Conservation (phyloP, 2,888 invertebrate genomes). For the Antheraea yamamai region DNA sequence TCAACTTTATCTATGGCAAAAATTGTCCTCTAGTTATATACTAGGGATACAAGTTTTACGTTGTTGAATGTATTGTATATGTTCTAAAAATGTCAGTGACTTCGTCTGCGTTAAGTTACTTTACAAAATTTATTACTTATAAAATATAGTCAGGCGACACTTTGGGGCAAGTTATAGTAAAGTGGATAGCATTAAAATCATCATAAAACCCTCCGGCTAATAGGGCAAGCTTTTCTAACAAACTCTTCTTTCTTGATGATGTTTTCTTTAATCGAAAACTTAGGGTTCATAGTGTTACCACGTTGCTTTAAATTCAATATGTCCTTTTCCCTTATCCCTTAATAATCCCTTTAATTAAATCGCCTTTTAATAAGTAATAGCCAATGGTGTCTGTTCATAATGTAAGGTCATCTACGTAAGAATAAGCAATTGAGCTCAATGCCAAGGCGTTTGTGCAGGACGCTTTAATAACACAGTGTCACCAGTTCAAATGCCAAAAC, state of each 20-base stretch:
- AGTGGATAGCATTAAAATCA: too few species aligned
- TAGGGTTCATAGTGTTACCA: too few species aligned
- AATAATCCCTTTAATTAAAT: background rate
- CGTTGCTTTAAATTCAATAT: too few species aligned
- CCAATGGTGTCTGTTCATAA: background rate
- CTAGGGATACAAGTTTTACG: background rate
- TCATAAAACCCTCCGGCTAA: too few species aligned
- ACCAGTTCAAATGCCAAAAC: conserved; percentile 54
- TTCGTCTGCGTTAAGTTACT: too few species aligned
- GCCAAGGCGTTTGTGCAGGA: conserved; percentile 41
- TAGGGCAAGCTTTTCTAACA: background rate
- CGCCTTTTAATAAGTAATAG: background rate
- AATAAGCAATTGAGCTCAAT: conserved; percentile 38
- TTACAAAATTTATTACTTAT: too few species aligned
- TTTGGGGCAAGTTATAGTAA: too few species aligned
- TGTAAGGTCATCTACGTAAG: background rate
- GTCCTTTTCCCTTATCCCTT: too few species aligned
- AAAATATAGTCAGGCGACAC: too few species aligned
- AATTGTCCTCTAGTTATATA: background rate
- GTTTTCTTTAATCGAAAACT: background rate
- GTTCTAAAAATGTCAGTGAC: too few species aligned
- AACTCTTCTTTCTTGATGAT: background rate
- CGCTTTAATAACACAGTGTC: conserved; percentile 54
- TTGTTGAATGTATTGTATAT: too few species aligned
- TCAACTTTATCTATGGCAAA: background rate